Evolutionary conservation across 2,888 invertebrate genomes (phyloP), one percentile per base, ranked within the genome.

Genomic region (Lasius fuliginosus): DNA sequence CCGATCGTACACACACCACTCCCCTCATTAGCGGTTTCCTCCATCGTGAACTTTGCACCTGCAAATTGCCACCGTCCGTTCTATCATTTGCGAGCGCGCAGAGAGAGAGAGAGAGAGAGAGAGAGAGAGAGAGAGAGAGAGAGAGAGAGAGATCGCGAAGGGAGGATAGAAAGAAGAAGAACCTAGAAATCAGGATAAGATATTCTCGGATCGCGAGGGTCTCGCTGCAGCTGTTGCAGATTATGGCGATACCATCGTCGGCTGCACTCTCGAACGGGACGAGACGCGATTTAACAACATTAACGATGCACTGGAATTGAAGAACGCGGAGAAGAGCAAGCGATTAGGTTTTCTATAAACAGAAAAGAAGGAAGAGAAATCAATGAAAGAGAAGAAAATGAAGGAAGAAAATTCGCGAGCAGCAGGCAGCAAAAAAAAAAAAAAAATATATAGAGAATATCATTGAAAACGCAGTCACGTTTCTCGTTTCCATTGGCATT

Each of bases 41-140:
- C 83, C 85, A 83, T 87, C 85, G 87, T 91, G 93, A 92, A 93
- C 92, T 93, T 92, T 92, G 90, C 93, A 94, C 93, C 94, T 94
- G 93, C 90, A 88, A 92, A 92, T 91, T 90, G 89, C 84, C 76
- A 60, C 83, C 69, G 68, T 53, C 74, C 42, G 40, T 73, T 82
- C 65, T 23, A 53, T 69, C 68, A 79, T 79, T 79, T 79, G 73
- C 79, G 58, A 71, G 68, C 58, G 76, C 71, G 82, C 46, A 18
- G 36, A 36, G 46, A 56, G 71, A 27, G 58, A 60, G 12, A 23
- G 46, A 67, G 49, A 46, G 46, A 40, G 49, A 0, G 15, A 36
- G 15, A 15, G 15, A 6, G 15, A 6, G n/a, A 18, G 36, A 36
- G 46, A 56, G 71, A 27, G 58, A 60, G 12, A 23, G 46, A 67